Evolutionary conservation across 1,140 invertebrate genomes (phyloP).

Genomic region (Hydropsyche tenuis): DNA sequence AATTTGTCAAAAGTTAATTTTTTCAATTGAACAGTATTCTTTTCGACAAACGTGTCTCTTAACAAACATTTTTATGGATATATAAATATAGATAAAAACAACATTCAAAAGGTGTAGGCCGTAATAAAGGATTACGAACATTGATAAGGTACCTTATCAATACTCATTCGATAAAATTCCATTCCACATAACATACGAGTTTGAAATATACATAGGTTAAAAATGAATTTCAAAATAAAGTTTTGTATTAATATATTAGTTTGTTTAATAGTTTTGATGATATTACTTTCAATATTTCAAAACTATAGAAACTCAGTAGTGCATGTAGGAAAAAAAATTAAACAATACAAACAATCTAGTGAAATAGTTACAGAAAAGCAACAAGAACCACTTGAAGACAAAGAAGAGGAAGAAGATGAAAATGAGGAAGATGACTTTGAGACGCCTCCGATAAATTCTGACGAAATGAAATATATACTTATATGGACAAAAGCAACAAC

Average conservation of each 20-base stretch:
- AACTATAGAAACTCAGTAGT: not conserved
- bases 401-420: too few relatives aligned
- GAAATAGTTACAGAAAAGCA: not conserved
- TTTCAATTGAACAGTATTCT: not conserved
- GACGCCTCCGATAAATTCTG: not conserved
- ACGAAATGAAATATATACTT: slow-evolving; percentile 31
- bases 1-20: not conserved
- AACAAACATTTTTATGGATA: not conserved
- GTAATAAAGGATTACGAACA: not conserved
- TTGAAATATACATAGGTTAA: not conserved
- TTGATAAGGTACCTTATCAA: not conserved
- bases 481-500: slow-evolving; percentile 23
- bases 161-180: not conserved
- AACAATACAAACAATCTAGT: too few relatives aligned
- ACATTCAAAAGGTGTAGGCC: too few relatives aligned
- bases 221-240: not conserved
- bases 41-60: not conserved
- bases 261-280: not conserved
- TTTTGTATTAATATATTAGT: not conserved
- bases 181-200: not conserved
- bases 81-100: not conserved
- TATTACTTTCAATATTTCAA: not conserved
- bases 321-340: not conserved
- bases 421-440: too few relatives aligned
- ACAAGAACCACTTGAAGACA: not conserved